phyloP scores from a whole-genome alignment of 2,113 vertebrate species.

The Miniopterus natalensis region DNA sequence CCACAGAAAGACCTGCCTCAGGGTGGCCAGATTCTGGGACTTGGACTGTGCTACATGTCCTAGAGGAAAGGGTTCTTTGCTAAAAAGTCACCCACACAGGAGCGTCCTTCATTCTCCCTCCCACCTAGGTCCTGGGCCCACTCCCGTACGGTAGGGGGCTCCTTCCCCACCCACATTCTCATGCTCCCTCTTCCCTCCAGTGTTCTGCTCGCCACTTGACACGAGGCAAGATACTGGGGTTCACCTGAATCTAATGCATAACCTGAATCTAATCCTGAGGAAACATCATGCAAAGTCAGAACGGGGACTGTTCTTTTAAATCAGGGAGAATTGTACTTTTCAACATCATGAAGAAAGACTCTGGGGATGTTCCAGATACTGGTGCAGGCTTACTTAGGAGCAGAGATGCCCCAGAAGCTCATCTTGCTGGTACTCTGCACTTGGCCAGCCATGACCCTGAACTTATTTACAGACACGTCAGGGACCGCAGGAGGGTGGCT shows the following conservation, averaged over 20 bases:
- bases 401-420: background rate
- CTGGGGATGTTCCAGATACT: background rate
- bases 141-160: background rate
- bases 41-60: fast-evolving
- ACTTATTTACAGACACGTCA: background rate
- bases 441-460: background rate
- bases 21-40: too few species aligned
- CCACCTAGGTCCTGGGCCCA: too few species aligned
- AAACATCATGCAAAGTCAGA: background rate
- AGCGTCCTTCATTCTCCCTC: background rate
- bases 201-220: background rate
- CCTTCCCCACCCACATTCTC: background rate
- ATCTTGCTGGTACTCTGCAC: background rate
- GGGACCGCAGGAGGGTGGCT: background rate
- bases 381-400: background rate
- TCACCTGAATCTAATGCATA: background rate
- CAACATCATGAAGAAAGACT: background rate
- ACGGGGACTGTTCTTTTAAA: background rate
- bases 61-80: background rate
- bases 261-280: background rate
- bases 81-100: background rate
- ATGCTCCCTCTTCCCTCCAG: background rate
- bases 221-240: background rate
- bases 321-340: background rate
- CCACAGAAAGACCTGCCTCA: background rate